Conservation (phyloP, 2,888 invertebrate species). For the Caenorhabditis sp. region DNA sequence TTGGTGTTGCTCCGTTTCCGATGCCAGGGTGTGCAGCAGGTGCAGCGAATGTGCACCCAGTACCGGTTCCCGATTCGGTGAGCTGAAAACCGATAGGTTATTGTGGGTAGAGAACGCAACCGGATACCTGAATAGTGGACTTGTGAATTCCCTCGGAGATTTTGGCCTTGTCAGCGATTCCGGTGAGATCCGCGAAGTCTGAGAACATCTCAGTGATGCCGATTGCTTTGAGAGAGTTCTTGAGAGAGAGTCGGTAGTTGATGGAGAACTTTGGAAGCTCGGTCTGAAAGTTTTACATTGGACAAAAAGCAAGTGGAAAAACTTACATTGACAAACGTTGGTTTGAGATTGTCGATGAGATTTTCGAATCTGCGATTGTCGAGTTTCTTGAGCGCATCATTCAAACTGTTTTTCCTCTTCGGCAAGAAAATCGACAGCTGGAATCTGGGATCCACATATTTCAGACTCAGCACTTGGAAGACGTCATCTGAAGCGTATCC, state of each 20-base stretch:
- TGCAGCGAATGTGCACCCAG: neutral
- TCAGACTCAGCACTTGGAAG: slow-evolving; percentile 57
- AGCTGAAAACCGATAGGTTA: no score
- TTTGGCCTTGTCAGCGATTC: slow-evolving; percentile 62
- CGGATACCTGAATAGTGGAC: slow-evolving; percentile 77
- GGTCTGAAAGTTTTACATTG: no score
- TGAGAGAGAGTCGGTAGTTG: slow-evolving; percentile 43
- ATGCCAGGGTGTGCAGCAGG: neutral
- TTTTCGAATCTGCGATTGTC: slow-evolving; percentile 31
- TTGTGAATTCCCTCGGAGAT: slow-evolving; percentile 77
- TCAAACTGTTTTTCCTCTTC: slow-evolving; percentile 70
- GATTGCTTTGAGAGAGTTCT: slow-evolving; percentile 31
- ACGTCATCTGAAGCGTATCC: slow-evolving; percentile 47
- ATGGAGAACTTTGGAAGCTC: slow-evolving; percentile 62
- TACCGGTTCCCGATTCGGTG: slow-evolving; percentile 14
- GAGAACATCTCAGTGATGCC: slow-evolving; percentile 59
- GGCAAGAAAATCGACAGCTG: slow-evolving; percentile 75
- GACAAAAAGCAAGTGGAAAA: neutral
- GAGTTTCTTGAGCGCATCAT: slow-evolving; percentile 41
- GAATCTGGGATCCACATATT: slow-evolving; percentile 70
- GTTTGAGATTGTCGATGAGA: slow-evolving; percentile 18
- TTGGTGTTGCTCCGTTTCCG: neutral
- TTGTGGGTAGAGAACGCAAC: no score
- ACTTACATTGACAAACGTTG: slow-evolving; percentile 11
- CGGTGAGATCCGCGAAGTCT: slow-evolving; percentile 54